Evolutionary conservation across 92 coral and sea anemone genomes (phyloP), one percentile per base, ranked within the genome.

Genomic region (Actinostola sp.): DNA sequence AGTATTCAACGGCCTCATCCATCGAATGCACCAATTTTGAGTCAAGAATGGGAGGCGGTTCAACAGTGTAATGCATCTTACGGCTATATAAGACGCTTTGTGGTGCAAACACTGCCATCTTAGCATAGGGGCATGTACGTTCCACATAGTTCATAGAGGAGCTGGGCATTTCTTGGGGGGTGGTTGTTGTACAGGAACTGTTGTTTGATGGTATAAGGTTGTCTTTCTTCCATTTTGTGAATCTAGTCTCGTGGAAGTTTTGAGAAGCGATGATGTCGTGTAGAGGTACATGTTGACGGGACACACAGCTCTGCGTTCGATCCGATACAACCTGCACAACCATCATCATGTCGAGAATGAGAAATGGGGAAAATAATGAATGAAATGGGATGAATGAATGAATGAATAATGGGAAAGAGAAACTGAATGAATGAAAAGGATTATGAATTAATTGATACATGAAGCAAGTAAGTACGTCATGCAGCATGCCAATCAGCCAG

Each of bases 111-210:
- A 77, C 60, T 24, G 16, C 16, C 28, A 86, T 55, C 63, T 66
- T 51, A 2, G 91, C 83, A 62, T 77, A 89, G 7, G 96, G 96
- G 38, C 96, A 89, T 23, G 74, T 13, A 17, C 92, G 71, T 32
- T 32, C 54, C 21, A 76, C 75, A 3, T 31, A 66, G 44, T 67
- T 62, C 15, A 76, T 49, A 9, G 67, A 86, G 36, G 45, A 14
- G 17, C 15, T 16, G 1, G 59, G 15, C 3, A 61, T 12, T n/a
- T 30, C 55, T 12, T 73, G 43, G 49, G 39, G 13, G 27, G 14
- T 2, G 33, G 56, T n/a, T 60, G 26, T 9, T 10, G 70, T 70
- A 38, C 79, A 73, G 1, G 71, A 20, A 20, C 19, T 43, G 46
- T 27, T 5, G 48, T 17, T 29, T 59, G 66, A 29, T 70, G 68